Base-by-base conservation (phyloP, 2,797 vertebrate species). In the Pseudochaenichthys georgianus region DNA sequence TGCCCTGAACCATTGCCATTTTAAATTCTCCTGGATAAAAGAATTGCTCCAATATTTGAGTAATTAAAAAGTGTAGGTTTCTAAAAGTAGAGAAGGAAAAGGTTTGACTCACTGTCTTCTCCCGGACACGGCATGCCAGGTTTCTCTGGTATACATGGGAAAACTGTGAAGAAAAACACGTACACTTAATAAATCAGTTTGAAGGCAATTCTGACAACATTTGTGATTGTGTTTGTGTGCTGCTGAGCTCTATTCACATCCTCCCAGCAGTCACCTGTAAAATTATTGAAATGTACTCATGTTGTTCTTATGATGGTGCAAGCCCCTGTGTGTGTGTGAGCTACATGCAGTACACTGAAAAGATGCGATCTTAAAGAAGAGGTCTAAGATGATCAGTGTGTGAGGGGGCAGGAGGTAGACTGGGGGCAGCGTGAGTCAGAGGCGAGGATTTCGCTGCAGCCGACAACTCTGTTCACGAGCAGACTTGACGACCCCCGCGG, bases 81-180 rank as follows among this genome's bases (percentile, higher is more conserved):
- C 3, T 54, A 6, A 69, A 67, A 65, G 11, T 34, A 54, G 68
- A 68, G 11, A 19, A 51, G 16, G 11, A 80, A 77, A 47, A 81
- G 6, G 66, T 58, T 59, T 16, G 64, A 97, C 98, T 97, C 91
- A 99, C 98, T 99, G 70, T 99, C 98, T 94, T 99, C 98, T 90
- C 98, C 98, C 13, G 96, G 96, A 92, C 98, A 99, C 1, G 98
- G 98, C 98, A 99, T 98, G 79, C 98, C 98, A 70, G 98, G 97
- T 82, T 97, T 96, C 89, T 99, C 98, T 64, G 98, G 98, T 71
- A 97, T 80, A 93, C 97, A 98, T 9, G 98, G 98, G 79, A 99
- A 99, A 45, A 99, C 98, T 99, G 91, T 15, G 73, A 87, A 86
- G 57, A 9, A 64, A 31, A 69, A 70, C 1, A 9, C 23, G 13